Conservation (phyloP, 2,113 vertebrate genomes). For the Orcinus orca region DNA sequence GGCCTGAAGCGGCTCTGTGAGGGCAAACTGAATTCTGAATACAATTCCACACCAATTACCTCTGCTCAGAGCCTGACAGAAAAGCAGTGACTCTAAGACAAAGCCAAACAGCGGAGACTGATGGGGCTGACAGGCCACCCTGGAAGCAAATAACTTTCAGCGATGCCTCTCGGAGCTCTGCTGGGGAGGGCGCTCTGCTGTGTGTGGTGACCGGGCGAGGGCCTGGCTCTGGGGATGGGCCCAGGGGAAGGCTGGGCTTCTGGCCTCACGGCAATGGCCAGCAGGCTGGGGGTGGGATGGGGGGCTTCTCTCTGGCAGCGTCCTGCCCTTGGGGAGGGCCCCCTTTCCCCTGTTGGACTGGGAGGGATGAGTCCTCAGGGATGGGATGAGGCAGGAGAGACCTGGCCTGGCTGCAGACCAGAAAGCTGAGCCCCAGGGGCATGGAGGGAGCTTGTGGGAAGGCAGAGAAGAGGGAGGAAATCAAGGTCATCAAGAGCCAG, state of each 20-base stretch:
- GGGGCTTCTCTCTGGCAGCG: background rate
- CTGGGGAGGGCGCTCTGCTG: background rate
- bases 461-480: background rate
- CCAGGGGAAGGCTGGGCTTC: background rate
- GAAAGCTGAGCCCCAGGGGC: background rate
- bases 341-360: background rate
- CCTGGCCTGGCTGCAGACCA: background rate
- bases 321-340: background rate
- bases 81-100: conserved; percentile 66
- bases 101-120: conserved; percentile 73
- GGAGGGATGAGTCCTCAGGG: background rate
- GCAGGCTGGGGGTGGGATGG: too few relatives aligned
- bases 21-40: conserved; percentile 76
- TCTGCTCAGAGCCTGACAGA: conserved; percentile 62
- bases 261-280: background rate
- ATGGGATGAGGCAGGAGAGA: background rate
- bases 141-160: conserved; percentile 69
- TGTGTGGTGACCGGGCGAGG: background rate
- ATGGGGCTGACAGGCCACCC: conserved; percentile 64
- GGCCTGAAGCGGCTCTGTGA: conserved; percentile 70
- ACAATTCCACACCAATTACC: conserved; percentile 76
- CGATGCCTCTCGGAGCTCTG: conserved; percentile 70
- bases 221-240: background rate
- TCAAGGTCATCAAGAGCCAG: background rate
- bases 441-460: background rate